Evolutionary conservation across 2,888 invertebrate species (phyloP).

Genomic region (Coleophora flavipennella): DNA sequence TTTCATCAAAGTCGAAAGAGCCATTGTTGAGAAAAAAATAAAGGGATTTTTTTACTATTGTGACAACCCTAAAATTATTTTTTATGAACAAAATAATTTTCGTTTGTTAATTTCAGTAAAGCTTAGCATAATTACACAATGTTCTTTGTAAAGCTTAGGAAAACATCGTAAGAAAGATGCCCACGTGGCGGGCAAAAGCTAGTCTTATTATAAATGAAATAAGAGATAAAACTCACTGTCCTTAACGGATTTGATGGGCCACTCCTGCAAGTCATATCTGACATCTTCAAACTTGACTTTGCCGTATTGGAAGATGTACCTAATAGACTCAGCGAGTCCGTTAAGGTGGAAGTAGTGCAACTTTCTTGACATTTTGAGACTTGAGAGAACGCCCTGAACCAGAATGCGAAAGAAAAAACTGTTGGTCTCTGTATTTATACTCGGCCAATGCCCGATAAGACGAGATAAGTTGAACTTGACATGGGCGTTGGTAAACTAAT

Average conservation of each 20-base stretch:
- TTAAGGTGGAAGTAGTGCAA: slow-evolving; percentile 29
- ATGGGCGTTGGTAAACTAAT: background rate
- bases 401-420: background rate
- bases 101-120: no score
- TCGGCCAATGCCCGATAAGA: background rate
- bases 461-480: background rate
- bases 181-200: no score
- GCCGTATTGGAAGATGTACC: slow-evolving; percentile 36
- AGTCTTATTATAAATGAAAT: background rate
- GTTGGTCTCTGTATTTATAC: slow-evolving; percentile 3
- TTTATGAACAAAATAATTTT: no score
- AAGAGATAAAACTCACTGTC: slow-evolving; percentile 3
- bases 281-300: slow-evolving; percentile 38
- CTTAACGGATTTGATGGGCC: slow-evolving; percentile 32
- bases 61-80: no score
- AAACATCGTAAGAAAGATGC: no score
- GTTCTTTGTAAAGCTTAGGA: no score
- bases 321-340: slow-evolving; percentile 31
- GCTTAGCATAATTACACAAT: no score
- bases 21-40: no score
- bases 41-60: no score
- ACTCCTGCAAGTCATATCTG: slow-evolving; percentile 23
- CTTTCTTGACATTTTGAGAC: slow-evolving; percentile 21
- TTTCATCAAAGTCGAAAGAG: no score
- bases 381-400: background rate